Evolutionary conservation across 2,113 vertebrate species (phyloP).

Genomic region (Willisornis vidua): DNA sequence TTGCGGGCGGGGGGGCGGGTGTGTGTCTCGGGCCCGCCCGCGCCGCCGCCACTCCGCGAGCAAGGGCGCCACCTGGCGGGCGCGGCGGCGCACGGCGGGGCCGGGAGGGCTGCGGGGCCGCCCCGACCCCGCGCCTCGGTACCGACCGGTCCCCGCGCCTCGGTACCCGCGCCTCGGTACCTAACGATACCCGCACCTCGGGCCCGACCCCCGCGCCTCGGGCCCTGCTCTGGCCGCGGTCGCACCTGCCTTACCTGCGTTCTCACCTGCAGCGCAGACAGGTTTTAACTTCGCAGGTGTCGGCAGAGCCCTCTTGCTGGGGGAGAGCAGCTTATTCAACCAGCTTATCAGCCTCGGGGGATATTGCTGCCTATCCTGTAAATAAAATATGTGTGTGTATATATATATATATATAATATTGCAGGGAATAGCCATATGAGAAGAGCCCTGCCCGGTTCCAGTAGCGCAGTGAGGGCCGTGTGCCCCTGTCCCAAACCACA

Average conservation of each 20-base stretch:
- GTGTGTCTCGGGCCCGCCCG: not conserved
- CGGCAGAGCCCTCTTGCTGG: not conserved
- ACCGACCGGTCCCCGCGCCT: too few relatives aligned
- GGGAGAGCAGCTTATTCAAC: not conserved
- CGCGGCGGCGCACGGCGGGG: not conserved
- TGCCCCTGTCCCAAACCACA: rapidly evolving
- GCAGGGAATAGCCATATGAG: not conserved
- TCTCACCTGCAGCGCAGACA: not conserved
- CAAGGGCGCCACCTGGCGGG: conserved; percentile 78
- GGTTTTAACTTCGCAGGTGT: not conserved
- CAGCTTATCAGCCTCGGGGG: not conserved
- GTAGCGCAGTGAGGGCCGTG: rapidly evolving
- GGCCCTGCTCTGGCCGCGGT: not conserved
- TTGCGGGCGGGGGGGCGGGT: not conserved
- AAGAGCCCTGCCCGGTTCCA: not conserved
- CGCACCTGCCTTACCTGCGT: too few relatives aligned
- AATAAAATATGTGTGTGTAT: not conserved
- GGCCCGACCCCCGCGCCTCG: too few relatives aligned
- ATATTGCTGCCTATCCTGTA: not conserved
- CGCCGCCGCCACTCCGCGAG: conserved; percentile 59
- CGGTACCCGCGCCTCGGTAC: too few relatives aligned
- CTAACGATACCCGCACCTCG: too few relatives aligned
- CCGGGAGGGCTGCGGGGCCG: too few relatives aligned
- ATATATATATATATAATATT: too few relatives aligned
- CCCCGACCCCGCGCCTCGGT: too few relatives aligned